phyloP scores from a whole-genome alignment of 2,113 vertebrate species.

The Polyodon spathula region DNA sequence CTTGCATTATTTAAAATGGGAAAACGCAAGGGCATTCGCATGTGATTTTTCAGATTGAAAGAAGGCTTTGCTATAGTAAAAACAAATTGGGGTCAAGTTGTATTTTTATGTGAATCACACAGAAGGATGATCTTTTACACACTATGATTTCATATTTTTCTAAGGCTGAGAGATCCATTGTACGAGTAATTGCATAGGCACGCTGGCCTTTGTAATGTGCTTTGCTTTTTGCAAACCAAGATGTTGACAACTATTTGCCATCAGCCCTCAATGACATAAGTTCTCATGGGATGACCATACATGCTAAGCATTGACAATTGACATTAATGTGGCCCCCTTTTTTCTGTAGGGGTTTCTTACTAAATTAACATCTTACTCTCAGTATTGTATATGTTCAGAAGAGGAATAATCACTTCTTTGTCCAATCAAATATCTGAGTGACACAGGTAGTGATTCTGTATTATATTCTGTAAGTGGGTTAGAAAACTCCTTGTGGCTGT shows the following conservation, averaged over 20 bases:
- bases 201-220: constrained; percentile 28
- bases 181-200: constrained; percentile 29
- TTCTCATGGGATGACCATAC: constrained; percentile 19
- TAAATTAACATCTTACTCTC: constrained; percentile 26
- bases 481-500: constrained; percentile 39
- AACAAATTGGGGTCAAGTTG: too few species aligned
- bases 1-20: too few species aligned
- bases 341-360: constrained; percentile 31
- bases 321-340: constrained; percentile 29
- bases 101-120: too few species aligned
- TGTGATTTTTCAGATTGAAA: too few species aligned
- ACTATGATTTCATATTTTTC: too few species aligned
- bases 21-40: too few species aligned
- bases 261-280: constrained; percentile 15
- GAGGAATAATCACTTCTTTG: constrained; percentile 36
- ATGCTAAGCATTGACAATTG: constrained; percentile 33
- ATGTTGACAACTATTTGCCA: constrained; percentile 29
- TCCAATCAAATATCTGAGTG: constrained; percentile 41
- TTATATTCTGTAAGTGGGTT: constrained; percentile 51
- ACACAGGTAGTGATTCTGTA: constrained; percentile 41
- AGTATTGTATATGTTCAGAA: constrained; percentile 17
- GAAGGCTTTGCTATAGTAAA: too few species aligned
- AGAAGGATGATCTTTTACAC: too few species aligned
- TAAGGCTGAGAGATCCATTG: too few species aligned
- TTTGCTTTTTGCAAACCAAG: constrained; percentile 32